phyloP scores from a whole-genome alignment of 1,140 invertebrate species.

The Cydia fagiglandana region DNA sequence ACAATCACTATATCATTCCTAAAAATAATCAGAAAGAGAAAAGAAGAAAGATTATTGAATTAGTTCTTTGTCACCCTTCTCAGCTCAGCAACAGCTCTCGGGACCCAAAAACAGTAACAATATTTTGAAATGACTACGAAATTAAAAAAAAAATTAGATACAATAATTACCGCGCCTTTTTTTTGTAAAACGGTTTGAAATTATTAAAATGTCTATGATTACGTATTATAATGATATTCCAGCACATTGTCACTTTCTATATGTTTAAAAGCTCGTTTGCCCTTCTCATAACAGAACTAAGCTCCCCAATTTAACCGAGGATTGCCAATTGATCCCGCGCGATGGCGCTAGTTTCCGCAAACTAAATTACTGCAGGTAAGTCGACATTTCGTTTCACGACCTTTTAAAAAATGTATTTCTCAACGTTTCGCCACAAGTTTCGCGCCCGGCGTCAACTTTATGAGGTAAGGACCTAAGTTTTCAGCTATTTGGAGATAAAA shows the following conservation, averaged over 20 bases:
- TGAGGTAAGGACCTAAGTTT: not conserved
- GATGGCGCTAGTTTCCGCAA: conserved; percentile 9
- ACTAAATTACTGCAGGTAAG: conserved; percentile 14
- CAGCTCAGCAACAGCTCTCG: too few species aligned
- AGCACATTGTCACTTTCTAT: not conserved
- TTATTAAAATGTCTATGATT: too few species aligned
- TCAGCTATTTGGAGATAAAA: conserved; percentile 21
- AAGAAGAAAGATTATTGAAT: too few species aligned
- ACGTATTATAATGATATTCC: not conserved
- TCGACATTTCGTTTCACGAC: not conserved
- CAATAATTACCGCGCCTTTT: too few species aligned
- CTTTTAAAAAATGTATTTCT: not conserved
- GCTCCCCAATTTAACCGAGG: conserved; percentile 6
- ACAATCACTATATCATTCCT: too few species aligned
- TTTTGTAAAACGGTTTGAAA: too few species aligned
- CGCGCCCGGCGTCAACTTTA: conserved; percentile 13
- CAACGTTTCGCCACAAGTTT: not conserved
- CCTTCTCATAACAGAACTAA: conserved; percentile 7
- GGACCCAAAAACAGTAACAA: too few species aligned
- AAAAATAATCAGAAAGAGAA: too few species aligned
- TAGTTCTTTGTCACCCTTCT: too few species aligned
- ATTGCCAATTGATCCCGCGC: not conserved
- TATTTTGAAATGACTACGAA: too few species aligned
- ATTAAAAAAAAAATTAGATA: too few species aligned
- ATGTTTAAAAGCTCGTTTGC: not conserved